Percentiles rank a stretch among this genome's conserved stretches.
phyloP scores from a whole-genome alignment of 2,113 vertebrate genomes.

The Cisticola juncidis region DNA sequence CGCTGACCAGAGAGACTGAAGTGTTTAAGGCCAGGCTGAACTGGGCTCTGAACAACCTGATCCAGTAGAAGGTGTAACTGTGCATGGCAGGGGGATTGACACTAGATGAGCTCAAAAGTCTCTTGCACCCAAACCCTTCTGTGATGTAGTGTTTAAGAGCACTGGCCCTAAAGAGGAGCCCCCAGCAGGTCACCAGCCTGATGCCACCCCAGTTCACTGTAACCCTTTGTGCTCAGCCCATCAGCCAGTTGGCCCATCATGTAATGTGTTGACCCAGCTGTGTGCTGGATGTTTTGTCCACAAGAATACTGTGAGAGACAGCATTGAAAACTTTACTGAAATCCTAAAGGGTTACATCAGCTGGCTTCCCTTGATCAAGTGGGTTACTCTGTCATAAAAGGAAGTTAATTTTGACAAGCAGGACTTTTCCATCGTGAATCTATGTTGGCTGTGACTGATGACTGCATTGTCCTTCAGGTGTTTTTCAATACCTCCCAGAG shows the following conservation, averaged over 20 bases:
- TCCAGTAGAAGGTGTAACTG: background rate
- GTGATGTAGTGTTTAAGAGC: background rate
- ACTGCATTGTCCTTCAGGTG: background rate
- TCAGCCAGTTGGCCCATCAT: fast-evolving
- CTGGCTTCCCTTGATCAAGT: background rate
- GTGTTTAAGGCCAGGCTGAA: background rate
- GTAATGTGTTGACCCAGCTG: background rate
- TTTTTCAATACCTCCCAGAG: background rate
- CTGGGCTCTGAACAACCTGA: background rate
- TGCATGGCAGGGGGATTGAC: fast-evolving
- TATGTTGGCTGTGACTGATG: background rate
- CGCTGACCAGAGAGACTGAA: background rate
- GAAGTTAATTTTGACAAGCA: background rate
- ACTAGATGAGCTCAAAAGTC: no score
- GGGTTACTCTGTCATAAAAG: background rate
- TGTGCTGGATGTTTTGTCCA: background rate
- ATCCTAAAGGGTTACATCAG: background rate
- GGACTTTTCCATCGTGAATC: background rate
- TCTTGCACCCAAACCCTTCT: background rate
- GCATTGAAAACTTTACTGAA: background rate
- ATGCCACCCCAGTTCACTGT: background rate
- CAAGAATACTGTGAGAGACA: no score
- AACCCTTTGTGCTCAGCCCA: background rate
- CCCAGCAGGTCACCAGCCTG: background rate
- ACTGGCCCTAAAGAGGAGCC: no score